Evolutionary conservation across 2,113 vertebrate species (phyloP).

Genomic region (Mastomys natalensis): DNA sequence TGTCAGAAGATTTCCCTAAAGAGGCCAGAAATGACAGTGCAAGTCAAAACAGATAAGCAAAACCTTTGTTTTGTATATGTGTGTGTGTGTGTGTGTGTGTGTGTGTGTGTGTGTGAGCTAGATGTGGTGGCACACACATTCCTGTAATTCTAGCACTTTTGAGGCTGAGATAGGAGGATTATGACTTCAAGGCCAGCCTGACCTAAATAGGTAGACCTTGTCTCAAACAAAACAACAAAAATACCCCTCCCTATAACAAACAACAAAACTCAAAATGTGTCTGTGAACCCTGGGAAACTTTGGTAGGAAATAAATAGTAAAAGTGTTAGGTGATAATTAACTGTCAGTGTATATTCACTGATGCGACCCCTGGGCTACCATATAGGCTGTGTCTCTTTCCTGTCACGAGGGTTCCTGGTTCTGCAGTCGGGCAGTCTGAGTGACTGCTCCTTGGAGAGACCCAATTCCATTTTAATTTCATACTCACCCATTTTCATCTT

Average conservation of each 20-base stretch:
- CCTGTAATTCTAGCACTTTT: neutral
- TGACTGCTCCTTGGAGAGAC: neutral
- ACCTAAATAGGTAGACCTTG: neutral
- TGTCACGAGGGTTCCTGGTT: neutral
- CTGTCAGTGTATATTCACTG: neutral
- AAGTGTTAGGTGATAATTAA: neutral
- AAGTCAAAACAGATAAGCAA: constrained; percentile 2
- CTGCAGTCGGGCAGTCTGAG: neutral
- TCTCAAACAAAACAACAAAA: neutral
- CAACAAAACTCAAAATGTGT: neutral
- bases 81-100: too few species aligned
- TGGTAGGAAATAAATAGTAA: neutral
- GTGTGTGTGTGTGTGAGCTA: too few species aligned
- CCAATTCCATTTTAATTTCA: constrained; percentile 37
- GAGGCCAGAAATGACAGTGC: neutral
- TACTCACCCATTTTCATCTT: constrained; percentile 15
- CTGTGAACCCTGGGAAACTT: neutral
- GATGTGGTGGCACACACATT: neutral
- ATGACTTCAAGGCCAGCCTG: neutral
- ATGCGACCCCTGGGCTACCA: neutral
- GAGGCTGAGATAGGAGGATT: neutral
- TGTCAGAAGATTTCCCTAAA: neutral
- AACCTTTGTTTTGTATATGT: neutral
- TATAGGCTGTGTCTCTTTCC: neutral
- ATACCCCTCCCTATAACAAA: neutral